These are phyloP conservation scores for Scyliorhinus canicula DNA, from an alignment of 2,797 vertebrate genomes.

Conservation along the genomic window DNA sequence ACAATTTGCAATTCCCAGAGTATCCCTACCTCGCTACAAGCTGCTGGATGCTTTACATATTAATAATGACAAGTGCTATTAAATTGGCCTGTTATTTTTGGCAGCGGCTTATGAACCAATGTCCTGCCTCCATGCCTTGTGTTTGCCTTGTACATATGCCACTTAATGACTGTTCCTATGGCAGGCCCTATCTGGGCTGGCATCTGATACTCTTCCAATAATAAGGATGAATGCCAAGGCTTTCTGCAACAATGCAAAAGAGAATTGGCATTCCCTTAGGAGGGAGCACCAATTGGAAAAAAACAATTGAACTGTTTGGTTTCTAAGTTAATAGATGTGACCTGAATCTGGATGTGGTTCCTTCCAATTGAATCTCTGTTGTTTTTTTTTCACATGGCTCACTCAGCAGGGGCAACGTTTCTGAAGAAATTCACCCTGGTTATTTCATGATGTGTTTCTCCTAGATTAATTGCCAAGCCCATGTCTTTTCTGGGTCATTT, in stretches of 20 bases:
- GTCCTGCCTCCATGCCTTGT: not conserved
- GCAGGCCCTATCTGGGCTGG: not conserved
- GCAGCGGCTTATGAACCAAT: not conserved
- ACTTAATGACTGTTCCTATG: not conserved
- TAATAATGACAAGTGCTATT: not conserved
- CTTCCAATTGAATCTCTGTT: not conserved
- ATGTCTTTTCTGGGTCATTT: not conserved
- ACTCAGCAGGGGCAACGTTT: not conserved
- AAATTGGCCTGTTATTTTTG: not conserved
- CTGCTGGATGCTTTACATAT: not conserved
- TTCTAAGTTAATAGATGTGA: conserved; percentile 11
- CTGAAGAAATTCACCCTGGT: not conserved
- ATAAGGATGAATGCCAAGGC: not conserved
- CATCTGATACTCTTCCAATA: not conserved
- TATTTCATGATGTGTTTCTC: not conserved
- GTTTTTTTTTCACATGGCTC: not conserved
- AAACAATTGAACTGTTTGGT: not conserved
- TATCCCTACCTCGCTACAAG: not conserved
- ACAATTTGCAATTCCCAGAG: not conserved
- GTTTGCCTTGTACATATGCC: not conserved
- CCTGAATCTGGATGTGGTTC: conserved; percentile 19
- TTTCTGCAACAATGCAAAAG: not conserved
- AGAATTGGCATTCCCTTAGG: not conserved
- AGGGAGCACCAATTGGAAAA: not conserved
- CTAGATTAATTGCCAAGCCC: not conserved